Evolutionary conservation across 2,888 invertebrate species (phyloP), one percentile per base, ranked within the genome.

Genomic region (Copidosoma aretas): DNA sequence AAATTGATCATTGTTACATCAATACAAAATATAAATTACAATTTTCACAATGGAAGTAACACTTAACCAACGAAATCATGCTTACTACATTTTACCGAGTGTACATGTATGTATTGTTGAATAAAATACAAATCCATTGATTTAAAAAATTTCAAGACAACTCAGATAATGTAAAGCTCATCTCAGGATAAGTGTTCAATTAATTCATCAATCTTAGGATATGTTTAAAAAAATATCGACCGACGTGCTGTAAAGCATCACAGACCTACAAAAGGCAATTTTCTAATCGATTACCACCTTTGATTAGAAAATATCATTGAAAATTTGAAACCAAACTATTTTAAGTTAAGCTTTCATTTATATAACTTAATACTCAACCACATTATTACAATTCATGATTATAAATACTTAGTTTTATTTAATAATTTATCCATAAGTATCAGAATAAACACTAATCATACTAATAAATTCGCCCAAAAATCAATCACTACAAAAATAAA

Each of bases 131-230:
- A 54, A 24, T 54, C 10, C 21, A 64, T 69, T 64, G 67, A 69
- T 71, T 69, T 57, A 67, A 64, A 68, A 71, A 71, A 69, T 71
- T 71, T 71, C 43, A 69, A 69, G 67, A 71, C 64, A 64, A 67
- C 67, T 71, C 64, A 61, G 56, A 39, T 68, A 46, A 64, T 59
- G 67, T 51, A 46, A 63, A 41, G 21, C 60, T 67, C 54, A 66
- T 60, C 66, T 57, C 64, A 64, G 54, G 66, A 39, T 64, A 64
- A 68, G 67, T 58, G 51, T 64, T 61, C 68, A 68, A 65, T 68
- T 68, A 71, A 52, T 62, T 60, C 69, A 62, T 59, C 62, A 67
- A 59, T 71, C 58, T 62, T 56, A 68, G 66, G 70, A 72, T 70
- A 72, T 72, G 72, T 70, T 67, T 71, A 67, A 64, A 68, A 70